Percentiles rank a stretch among this genome's conserved stretches.
phyloP scores from a whole-genome alignment of 2,888 invertebrate species.

The Lasius fuliginosus region DNA sequence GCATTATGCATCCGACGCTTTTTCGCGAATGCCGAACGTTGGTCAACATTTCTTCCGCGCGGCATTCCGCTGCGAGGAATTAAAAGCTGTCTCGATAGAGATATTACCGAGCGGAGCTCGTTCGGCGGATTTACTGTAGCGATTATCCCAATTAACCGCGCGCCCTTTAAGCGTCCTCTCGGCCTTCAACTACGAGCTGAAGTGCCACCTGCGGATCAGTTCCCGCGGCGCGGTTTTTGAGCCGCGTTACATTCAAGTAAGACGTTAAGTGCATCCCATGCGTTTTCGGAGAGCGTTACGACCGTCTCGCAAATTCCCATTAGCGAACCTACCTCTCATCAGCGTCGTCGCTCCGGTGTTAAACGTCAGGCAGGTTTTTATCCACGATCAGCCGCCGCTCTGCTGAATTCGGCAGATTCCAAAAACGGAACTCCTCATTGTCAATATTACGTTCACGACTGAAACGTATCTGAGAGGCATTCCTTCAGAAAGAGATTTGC shows the following conservation, averaged over 20 bases:
- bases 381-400: conserved; percentile 64
- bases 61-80: conserved; percentile 39
- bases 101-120: conserved; percentile 25
- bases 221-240: conserved; percentile 36
- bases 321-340: conserved; percentile 60
- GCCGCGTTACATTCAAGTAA: conserved; percentile 64
- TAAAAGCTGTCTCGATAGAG: conserved; percentile 45
- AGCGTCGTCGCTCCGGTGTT: conserved; percentile 65
- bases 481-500: not conserved
- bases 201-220: conserved; percentile 50
- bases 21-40: conserved; percentile 20
- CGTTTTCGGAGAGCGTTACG: conserved; percentile 62
- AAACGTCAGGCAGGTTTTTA: conserved; percentile 70
- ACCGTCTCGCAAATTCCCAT: conserved; percentile 77
- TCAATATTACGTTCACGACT: conserved; percentile 61
- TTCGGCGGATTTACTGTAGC: conserved; percentile 43
- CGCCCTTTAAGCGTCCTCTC: conserved; percentile 3
- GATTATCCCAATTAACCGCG: conserved; percentile 54
- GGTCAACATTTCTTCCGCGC: conserved; percentile 15
- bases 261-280: conserved; percentile 75
- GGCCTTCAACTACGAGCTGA: conserved; percentile 30
- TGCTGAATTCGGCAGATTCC: conserved; percentile 78
- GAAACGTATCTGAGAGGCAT: conserved; percentile 58
- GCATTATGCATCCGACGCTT: conserved; percentile 40
- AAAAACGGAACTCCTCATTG: conserved; percentile 47